A percentile compares a stretch with the other conserved stretches of the same genome.
Conservation (phyloP, 2,113 vertebrate genomes). For the Melanotaenia duboulayi region DNA sequence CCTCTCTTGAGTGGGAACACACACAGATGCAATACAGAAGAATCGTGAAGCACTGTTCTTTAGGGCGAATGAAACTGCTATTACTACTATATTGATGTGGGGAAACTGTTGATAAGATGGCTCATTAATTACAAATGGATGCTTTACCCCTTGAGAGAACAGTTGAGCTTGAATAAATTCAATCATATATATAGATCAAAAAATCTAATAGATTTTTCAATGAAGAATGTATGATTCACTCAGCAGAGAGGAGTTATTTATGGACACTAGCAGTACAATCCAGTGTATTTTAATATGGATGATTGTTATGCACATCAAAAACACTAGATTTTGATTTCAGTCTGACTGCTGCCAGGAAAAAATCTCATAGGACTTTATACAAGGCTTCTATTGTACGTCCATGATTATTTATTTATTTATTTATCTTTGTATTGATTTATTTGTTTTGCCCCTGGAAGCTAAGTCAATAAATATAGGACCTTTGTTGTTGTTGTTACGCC, state of each 20-base stretch:
- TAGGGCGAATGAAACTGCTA: background rate
- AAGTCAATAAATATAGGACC: too few relatives aligned
- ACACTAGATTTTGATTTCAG: too few relatives aligned
- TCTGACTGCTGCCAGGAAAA: too few relatives aligned
- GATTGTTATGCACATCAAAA: too few relatives aligned
- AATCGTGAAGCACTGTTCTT: background rate
- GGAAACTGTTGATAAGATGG: background rate
- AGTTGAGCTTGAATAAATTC: background rate
- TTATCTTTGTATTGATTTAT: too few relatives aligned
- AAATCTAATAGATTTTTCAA: conserved; percentile 2
- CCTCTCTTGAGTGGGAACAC: conserved; percentile 18
- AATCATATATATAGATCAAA: background rate
- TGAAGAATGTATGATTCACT: background rate
- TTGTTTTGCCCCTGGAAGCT: too few relatives aligned
- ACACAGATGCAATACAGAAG: background rate
- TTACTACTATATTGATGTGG: background rate
- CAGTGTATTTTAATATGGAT: too few relatives aligned
- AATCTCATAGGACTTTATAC: too few relatives aligned
- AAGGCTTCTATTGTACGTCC: too few relatives aligned
- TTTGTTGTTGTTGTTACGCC: too few relatives aligned
- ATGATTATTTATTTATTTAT: too few relatives aligned
- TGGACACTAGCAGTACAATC: too few relatives aligned
- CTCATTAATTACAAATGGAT: background rate
- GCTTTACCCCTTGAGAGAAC: background rate
- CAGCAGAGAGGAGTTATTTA: background rate